phyloP scores from a whole-genome alignment of 2,113 vertebrate genomes.

The Epinephelus moara region DNA sequence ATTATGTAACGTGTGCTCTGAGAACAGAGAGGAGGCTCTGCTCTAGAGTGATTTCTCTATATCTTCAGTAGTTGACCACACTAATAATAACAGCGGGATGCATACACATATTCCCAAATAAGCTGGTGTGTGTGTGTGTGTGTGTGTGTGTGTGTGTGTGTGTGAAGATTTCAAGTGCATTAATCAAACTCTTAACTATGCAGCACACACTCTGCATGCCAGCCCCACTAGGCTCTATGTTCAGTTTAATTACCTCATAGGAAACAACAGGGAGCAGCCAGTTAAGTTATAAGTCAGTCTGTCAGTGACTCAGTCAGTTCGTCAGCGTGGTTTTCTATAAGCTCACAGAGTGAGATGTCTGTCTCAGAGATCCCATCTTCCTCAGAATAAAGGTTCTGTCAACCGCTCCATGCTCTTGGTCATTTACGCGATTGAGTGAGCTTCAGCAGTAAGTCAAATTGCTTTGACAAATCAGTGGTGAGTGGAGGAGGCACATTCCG shows the following conservation, averaged over 20 bases:
- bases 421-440: constrained; percentile 22
- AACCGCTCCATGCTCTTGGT: background rate
- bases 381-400: constrained; percentile 37
- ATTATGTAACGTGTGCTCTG: constrained; percentile 62
- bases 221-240: constrained; percentile 33
- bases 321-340: constrained; percentile 12
- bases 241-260: constrained; percentile 57
- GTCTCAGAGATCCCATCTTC: constrained; percentile 38
- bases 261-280: constrained; percentile 38
- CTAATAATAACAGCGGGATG: constrained; percentile 49
- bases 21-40: constrained; percentile 20
- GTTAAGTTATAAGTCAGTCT: constrained; percentile 49
- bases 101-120: constrained; percentile 9
- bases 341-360: constrained; percentile 50
- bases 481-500: constrained; percentile 33
- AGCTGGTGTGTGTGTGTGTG: constrained; percentile 7
- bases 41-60: constrained; percentile 36
- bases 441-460: constrained; percentile 47
- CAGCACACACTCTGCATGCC: constrained; percentile 23
- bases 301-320: constrained; percentile 45
- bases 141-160: constrained; percentile 15
- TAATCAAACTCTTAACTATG: constrained; percentile 42
- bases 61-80: constrained; percentile 39
- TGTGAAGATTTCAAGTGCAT: constrained; percentile 27
- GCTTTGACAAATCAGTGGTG: constrained; percentile 51